Conservation (phyloP, 2,888 invertebrate species). For the Troides helena region DNA sequence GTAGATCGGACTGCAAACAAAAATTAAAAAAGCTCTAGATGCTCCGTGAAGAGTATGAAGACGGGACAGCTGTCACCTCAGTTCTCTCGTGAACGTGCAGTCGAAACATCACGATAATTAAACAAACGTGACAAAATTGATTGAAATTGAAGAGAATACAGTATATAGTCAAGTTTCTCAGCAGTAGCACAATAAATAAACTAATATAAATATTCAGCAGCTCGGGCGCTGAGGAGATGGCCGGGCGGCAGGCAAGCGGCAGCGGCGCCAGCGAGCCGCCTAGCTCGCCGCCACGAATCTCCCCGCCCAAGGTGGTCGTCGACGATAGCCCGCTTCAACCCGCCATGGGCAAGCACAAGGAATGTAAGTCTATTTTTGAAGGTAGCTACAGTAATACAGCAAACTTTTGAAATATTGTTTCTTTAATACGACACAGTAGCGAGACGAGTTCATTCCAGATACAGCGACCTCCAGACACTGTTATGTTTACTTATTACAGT, state of each 20-base stretch:
- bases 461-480: too few species aligned
- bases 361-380: constrained; percentile 87
- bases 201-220: constrained; percentile 39
- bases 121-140: too few species aligned
- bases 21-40: too few species aligned
- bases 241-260: constrained; percentile 68
- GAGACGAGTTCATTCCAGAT: too few species aligned
- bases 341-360: constrained; percentile 97
- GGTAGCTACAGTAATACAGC: neutral
- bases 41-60: too few species aligned
- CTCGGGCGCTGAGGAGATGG: constrained; percentile 76
- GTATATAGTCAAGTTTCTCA: neutral
- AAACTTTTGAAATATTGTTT: too few species aligned
- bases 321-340: constrained; percentile 96
- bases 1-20: too few species aligned
- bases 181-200: neutral
- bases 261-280: constrained; percentile 75
- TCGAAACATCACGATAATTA: too few species aligned
- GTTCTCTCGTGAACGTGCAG: too few species aligned
- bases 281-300: constrained; percentile 80
- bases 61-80: too few species aligned
- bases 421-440: too few species aligned
- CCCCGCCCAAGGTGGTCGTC: constrained; percentile 94
- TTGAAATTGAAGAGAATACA: neutral
- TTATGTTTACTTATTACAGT: too few species aligned